Evolutionary conservation across 2,797 vertebrate species (phyloP), one percentile per base, ranked within the genome.

Genomic region (Hafferia zeledoni): DNA sequence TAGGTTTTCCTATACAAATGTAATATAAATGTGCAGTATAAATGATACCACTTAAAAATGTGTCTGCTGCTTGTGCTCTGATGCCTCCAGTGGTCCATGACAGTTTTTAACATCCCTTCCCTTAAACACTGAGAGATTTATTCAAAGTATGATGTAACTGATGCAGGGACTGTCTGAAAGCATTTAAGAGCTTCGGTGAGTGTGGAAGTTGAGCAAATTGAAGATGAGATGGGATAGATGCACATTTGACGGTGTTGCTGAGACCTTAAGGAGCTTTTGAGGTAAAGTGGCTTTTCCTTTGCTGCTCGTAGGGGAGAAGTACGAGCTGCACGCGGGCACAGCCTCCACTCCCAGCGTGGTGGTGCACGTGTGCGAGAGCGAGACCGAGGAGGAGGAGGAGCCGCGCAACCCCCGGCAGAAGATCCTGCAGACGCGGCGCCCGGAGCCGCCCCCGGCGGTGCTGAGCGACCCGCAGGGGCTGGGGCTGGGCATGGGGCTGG

Each of bases 341-440:
- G 99, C 99, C 93, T 99, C 99, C 13, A 99, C 99, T 15, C 99
- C 99, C 11, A 99, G 99, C 7, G 99, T 99, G 39, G 99, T 99
- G 3, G 99, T 99, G 79, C 99, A 99, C 12, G 99, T 99, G 94
- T 99, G 99, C 9, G 99, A 99, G 95, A 99, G 99, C 11, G 99
- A 99, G 96, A 99, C 99, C 0, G 99, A 99, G 70, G 99, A 99
- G 83, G 99, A 98, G 16, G 98, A 98, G 4, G 98, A 98, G 75
- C 87, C 97, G 0, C 98, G 95, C 82, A 97, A 71, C 76, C 98
- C 99, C 93, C 99, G 98, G 92, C 99, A 98, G 97, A 99, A 99
- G 98, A 99, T 99, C 41, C 97, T 99, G 85, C 99, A 99, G 98
- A 99, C 99, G 6, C 97, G 98, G 97, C 99, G 99, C 77, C 99